phyloP scores from a whole-genome alignment of 1,140 invertebrate genomes.

The Pemphigus obesinymphae region DNA sequence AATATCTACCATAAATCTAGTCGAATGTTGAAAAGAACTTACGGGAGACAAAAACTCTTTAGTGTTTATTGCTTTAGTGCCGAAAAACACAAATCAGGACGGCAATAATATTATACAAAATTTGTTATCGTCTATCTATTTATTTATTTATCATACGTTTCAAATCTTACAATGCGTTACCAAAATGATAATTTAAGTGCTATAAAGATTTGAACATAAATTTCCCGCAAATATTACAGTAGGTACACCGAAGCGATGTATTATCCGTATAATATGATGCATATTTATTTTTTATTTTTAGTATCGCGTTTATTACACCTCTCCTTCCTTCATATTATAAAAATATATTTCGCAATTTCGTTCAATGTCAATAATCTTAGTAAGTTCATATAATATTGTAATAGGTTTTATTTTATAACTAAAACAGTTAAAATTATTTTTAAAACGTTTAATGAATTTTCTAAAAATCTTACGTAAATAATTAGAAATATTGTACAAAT shows the following conservation, averaged over 20 bases:
- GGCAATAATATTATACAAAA: conserved; percentile 9
- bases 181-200: conserved; percentile 21
- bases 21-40: neutral
- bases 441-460: no score
- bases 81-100: conserved; percentile 27
- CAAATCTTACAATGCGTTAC: neutral
- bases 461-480: no score
- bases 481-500: no score
- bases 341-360: no score
- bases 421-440: no score
- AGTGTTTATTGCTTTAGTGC: conserved; percentile 31
- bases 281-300: neutral
- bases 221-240: neutral
- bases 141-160: conserved; percentile 26
- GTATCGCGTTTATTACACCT: no score
- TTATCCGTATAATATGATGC: neutral
- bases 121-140: neutral
- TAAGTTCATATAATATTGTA: no score
- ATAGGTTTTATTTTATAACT: no score
- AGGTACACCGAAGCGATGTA: neutral
- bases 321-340: no score
- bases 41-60: conserved; percentile 21
- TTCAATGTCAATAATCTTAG: no score
- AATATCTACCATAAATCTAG: conserved; percentile 23
- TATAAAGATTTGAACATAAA: neutral